Base-by-base conservation (phyloP, 2,113 vertebrate species). In the Gadus chalcogrammus region DNA sequence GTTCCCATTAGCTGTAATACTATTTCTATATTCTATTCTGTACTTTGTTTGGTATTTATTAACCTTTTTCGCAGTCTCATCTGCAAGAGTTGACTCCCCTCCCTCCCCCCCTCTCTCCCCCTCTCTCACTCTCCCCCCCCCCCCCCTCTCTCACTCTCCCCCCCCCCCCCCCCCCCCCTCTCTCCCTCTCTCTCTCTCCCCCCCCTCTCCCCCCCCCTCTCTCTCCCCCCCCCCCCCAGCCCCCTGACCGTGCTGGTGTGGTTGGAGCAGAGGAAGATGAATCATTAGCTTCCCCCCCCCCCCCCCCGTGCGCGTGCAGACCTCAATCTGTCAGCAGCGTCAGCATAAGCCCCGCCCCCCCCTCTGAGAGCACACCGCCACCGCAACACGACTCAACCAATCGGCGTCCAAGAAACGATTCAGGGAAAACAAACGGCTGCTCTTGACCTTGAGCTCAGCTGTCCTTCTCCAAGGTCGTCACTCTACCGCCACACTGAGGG, bases 241-340 rank as follows among this genome's bases (percentile, higher is more conserved):
- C 42, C 42, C 4, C 31, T 0, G 6, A 35, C 31, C 4, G 4
- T 35, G 4, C 6, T 35, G 1, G 56, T 71, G 38, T 65, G 68
- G 68, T 73, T 70, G 53, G 15, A 31, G 67, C 62, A 68, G 27
- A 68, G 70, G 24, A 35, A 75, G 68, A 80, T 73, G 80, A 86
- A 84, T 82, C 74, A 84, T 87, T 86, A 84, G 77, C 70, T 38
- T 20, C 71, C 81, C 81, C 86, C 84, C 87, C 83, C 87, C 82
- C 85, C 20, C 0, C 20, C 20, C 20, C 20, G 20, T 20, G 20
- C 1, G 77, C 79, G 81, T 81, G 79, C 83, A 88, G 87, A 87
- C 86, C 91, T 90, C 90, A 91, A 90, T 91, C 91, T 91, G 88
- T 89, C 88, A 88, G 65, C 66, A 62, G 53, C 48, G 15, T 75